Conservation (phyloP, 2,113 vertebrate genomes). For the Oceanodroma tethys region DNA sequence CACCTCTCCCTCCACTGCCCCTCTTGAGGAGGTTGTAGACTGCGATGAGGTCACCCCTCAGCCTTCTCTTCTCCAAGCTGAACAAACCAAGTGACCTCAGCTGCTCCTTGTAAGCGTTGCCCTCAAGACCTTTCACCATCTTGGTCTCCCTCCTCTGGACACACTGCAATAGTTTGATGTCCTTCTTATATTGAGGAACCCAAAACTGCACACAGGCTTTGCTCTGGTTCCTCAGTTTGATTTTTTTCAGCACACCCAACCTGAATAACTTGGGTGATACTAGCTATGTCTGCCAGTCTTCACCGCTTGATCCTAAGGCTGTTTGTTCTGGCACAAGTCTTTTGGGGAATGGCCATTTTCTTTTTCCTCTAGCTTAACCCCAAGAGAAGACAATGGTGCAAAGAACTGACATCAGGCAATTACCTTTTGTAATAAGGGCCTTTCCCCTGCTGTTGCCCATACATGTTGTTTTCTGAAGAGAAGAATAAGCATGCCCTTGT, state of each 20-base stretch:
- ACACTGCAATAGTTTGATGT: neutral
- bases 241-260: neutral
- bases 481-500: neutral
- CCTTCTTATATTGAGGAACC: neutral
- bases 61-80: neutral
- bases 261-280: neutral
- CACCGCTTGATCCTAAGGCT: neutral
- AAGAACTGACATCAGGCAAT: neutral
- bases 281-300: neutral
- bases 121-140: neutral
- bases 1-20: neutral
- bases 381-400: neutral
- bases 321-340: neutral
- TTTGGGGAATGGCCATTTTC: neutral
- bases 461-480: neutral
- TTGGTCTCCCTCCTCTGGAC: neutral
- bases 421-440: neutral
- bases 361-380: neutral
- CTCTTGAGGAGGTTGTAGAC: neutral
- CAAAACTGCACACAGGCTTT: neutral
- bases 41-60: neutral
- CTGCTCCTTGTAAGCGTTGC: neutral
- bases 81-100: neutral
- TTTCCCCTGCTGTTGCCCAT: neutral
- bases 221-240: neutral